These are phyloP conservation scores for Smittia aterrima DNA, from an alignment of 2,888 invertebrate genomes.

Conservation along the genomic window DNA sequence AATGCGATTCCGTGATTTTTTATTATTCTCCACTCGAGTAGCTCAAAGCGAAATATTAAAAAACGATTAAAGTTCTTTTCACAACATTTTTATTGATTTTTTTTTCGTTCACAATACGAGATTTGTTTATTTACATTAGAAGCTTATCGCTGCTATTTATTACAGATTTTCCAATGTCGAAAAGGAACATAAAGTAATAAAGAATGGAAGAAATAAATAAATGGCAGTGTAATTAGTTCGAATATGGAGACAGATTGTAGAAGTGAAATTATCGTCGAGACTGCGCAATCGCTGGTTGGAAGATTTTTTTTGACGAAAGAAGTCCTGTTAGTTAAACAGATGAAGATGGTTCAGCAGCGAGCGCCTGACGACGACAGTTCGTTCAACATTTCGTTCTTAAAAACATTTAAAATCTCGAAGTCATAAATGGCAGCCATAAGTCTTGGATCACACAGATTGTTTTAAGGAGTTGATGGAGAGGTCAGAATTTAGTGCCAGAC, in stretches of 20 bases:
- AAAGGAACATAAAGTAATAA: background rate
- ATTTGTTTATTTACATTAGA: conserved; percentile 33
- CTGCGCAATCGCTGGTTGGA: conserved; percentile 25
- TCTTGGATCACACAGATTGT: conserved; percentile 23
- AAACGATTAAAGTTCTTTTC: background rate
- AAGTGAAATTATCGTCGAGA: background rate
- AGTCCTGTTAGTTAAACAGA: no score
- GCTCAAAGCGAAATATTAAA: background rate
- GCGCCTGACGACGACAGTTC: background rate
- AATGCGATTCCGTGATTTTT: conserved; percentile 1
- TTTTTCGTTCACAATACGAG: conserved; percentile 20
- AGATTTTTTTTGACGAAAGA: background rate
- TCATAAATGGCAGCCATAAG: conserved; percentile 41
- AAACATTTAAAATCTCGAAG: background rate
- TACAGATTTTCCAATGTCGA: background rate
- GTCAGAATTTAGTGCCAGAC: conserved; percentile 20
- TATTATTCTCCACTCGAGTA: background rate
- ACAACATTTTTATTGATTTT: conserved; percentile 5
- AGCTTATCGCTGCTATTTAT: conserved; percentile 35
- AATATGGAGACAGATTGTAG: background rate
- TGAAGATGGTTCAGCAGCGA: background rate
- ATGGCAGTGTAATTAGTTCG: background rate
- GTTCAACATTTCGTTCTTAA: conserved; percentile 32
- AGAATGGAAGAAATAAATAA: background rate
- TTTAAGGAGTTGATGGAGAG: background rate